Evolutionary conservation across 2,888 invertebrate genomes (phyloP), one percentile per base, ranked within the genome.

Genomic region (Papilio demoleus): DNA sequence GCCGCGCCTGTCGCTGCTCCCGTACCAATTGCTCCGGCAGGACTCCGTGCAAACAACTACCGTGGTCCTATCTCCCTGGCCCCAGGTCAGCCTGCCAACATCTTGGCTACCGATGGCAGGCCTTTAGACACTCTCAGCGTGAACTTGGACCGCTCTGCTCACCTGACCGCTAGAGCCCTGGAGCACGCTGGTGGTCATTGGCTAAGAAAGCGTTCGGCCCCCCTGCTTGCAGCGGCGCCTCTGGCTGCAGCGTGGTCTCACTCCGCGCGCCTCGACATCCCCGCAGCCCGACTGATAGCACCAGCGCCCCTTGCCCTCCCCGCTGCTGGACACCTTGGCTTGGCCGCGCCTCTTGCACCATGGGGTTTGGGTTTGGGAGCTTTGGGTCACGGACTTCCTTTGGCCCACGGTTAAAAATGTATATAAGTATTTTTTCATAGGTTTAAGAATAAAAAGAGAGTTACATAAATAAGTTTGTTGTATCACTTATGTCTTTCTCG

Each of bases 21-120:
- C 12, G 63, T 61, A 2, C 31, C 64, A 2, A 60, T 65, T 4
- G 80, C 82, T 17, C 85, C 85, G 2, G 87, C 86, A 22, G 80
- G 73, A 56, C 81, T 82, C 63, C 85, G 87, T 17, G 87, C 87
- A 1, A 80, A 82, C 78, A 91, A 90, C 84, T 90, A 89, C 81
- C 86, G 88, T 71, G 89, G 87, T n/a, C 91, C 91, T 0, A 79
- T 90, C 58, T 92, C 93, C 1, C 84, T 91, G 22, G 87, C 87
- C 60, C 91, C 90, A 38, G 87, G 88, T 31, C 90, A 91, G 74
- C 92, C 93, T 60, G 92, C 92, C 72, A 88, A 83, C 80, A 87
- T 92, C 69, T 75, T 90, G 68, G 88, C 79, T 6, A 83, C 88
- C 22, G 89, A 88, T 73, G 90, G 92, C 78, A 85, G 88, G 77